Base-by-base conservation (phyloP, 2,797 vertebrate genomes). In the Fistularia commersonii region DNA sequence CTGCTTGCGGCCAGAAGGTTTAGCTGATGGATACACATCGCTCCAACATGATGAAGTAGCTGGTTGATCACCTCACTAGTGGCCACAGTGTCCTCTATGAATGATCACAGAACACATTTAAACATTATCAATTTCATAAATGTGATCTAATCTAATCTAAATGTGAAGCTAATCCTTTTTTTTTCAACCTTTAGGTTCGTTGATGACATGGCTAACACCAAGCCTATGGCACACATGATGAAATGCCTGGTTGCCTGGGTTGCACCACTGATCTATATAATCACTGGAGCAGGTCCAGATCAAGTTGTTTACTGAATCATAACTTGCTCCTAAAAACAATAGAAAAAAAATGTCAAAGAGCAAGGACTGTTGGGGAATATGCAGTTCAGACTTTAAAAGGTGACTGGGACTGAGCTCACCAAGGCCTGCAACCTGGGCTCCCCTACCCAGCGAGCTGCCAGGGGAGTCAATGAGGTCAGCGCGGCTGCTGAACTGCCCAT, bases 191-290 rank as follows among this genome's bases (percentile, higher is more conserved):
- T 93, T 97, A 71, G 96, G 94, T 72, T 98, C 94, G 32, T 86
- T 68, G 48, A 98, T 97, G 74, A 96, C 32, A 48, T 99, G 95
- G 83, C 93, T 95, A 64, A 99, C 95, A 35, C 96, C 94, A 36
- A 99, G 92, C 57, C 97, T 90, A 84, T 98, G 93, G 81, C 97
- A 99, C 74, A 99, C 93, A 32, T 98, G 95, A 79, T 99, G 97
- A 88, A 99, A 99, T 48, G 97, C 96, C 74, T 99, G 97, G 79
- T 99, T 99, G 45, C 97, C 97, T 7, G 97, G 96, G 63, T 98
- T 99, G 77, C 93, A 99, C 97, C 97, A 99, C 74, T 99, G 97
- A 82, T 99, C 97, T 8, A 99, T 95, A 56, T 98, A 98, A 81
- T 99, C 97, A 65, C 96, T 98, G 1, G 97, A 99, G 87, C 95